Evolutionary conservation across 2,888 invertebrate genomes (phyloP).

Genomic region (Tubiluchus corallicola): DNA sequence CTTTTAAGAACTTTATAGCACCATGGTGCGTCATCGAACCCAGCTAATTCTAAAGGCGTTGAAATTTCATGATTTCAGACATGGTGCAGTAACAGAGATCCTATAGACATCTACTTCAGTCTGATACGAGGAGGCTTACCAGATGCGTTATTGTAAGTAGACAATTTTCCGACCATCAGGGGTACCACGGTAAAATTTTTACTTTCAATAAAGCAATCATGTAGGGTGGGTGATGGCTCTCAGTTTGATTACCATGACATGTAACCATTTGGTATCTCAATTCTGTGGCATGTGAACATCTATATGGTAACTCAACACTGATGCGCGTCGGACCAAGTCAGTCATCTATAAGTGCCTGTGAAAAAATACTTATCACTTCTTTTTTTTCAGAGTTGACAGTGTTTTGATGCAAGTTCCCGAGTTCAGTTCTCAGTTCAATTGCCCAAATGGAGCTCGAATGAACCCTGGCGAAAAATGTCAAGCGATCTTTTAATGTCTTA

Average conservation of each 20-base stretch:
- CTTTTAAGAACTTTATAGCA: too few relatives aligned
- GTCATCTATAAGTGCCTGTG: neutral
- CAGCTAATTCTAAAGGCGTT: too few relatives aligned
- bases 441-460: neutral
- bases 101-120: neutral
- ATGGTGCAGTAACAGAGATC: neutral
- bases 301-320: too few relatives aligned
- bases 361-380: neutral
- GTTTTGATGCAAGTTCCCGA: constrained; percentile 3
- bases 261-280: too few relatives aligned
- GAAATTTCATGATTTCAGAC: constrained; percentile 3
- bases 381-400: neutral
- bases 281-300: too few relatives aligned
- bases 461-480: neutral
- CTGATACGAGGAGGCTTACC: neutral
- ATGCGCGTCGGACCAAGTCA: too few relatives aligned
- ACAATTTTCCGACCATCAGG: too few relatives aligned
- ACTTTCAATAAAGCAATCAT: neutral
- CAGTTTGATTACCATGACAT: too few relatives aligned
- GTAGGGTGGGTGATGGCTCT: too few relatives aligned
- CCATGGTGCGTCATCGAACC: too few relatives aligned
- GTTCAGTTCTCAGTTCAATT: neutral
- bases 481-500: neutral
- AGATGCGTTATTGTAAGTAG: neutral
- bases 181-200: too few relatives aligned